Percentiles rank a stretch among this genome's conserved stretches.
Evolutionary conservation across 2,888 invertebrate species (phyloP).

Genomic region (Elysia crispata): DNA sequence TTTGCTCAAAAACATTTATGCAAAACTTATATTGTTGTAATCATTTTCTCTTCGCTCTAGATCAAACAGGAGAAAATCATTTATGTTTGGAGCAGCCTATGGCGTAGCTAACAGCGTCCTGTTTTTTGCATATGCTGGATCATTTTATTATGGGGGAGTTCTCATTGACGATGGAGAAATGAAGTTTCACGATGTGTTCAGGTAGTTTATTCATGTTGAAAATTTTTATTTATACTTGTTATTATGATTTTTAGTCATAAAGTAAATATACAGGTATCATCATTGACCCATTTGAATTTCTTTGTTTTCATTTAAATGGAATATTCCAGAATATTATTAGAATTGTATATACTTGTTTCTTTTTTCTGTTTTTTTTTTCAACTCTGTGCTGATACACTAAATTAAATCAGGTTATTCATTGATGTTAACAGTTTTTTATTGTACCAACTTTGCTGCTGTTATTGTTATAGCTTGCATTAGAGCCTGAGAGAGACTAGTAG

Average conservation of each 20-base stretch:
- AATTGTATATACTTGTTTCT: no score
- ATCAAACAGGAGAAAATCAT: constrained; percentile 52
- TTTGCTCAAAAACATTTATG: background rate
- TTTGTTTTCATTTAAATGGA: no score
- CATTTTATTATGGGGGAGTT: constrained; percentile 80
- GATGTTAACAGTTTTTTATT: no score
- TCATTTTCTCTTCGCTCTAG: constrained; percentile 46
- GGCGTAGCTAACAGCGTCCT: constrained; percentile 79
- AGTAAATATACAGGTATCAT: background rate
- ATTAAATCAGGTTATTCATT: no score
- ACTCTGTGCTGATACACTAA: no score
- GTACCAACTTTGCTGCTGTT: no score
- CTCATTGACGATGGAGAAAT: constrained; percentile 78
- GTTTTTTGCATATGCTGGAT: constrained; percentile 80
- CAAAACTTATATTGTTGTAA: no score
- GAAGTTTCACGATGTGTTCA: constrained; percentile 63
- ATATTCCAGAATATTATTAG: no score
- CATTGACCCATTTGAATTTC: no score
- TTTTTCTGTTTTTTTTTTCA: background rate
- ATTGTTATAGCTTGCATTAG: no score
- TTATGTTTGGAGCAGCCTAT: constrained; percentile 73
- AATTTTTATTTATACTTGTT: background rate
- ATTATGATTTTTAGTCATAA: background rate
- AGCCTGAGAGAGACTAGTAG: no score
- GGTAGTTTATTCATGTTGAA: constrained; percentile 49